Conservation (phyloP, 2,888 invertebrate genomes). For the Cephus sareptanus region DNA sequence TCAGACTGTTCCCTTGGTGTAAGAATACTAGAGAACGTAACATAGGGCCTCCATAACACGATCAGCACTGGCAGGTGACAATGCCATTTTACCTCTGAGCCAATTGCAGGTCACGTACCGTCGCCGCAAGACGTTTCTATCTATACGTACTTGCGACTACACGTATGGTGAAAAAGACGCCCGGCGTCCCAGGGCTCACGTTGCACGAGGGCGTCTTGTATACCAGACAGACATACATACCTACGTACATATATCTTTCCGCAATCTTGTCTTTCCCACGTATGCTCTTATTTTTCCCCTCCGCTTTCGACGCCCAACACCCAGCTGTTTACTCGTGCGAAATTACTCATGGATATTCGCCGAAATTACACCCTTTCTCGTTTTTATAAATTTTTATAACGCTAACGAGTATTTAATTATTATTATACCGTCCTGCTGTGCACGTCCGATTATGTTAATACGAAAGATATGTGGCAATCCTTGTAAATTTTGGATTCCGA, state of each 20-base stretch:
- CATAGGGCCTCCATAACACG: conserved; percentile 28
- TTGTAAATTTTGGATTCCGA: background rate
- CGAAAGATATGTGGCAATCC: background rate
- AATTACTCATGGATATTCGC: background rate
- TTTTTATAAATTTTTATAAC: background rate
- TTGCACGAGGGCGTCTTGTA: background rate
- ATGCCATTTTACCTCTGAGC: conserved; percentile 39
- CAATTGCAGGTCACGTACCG: conserved; percentile 52
- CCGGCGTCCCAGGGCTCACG: background rate
- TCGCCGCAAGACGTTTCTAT: conserved; percentile 7
- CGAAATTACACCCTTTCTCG: background rate
- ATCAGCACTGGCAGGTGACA: conserved; percentile 46
- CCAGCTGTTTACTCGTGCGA: background rate
- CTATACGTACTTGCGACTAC: background rate
- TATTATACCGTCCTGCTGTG: background rate
- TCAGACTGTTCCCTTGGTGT: background rate
- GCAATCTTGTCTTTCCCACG: background rate
- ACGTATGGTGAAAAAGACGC: background rate
- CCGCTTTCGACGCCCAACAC: background rate
- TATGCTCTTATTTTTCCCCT: background rate
- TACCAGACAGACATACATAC: background rate
- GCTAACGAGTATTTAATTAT: background rate
- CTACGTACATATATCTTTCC: background rate
- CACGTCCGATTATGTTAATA: background rate
- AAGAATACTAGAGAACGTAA: background rate